Evolutionary conservation across 2,797 vertebrate species (phyloP).

Genomic region (Paramormyrops hopkinsi): DNA sequence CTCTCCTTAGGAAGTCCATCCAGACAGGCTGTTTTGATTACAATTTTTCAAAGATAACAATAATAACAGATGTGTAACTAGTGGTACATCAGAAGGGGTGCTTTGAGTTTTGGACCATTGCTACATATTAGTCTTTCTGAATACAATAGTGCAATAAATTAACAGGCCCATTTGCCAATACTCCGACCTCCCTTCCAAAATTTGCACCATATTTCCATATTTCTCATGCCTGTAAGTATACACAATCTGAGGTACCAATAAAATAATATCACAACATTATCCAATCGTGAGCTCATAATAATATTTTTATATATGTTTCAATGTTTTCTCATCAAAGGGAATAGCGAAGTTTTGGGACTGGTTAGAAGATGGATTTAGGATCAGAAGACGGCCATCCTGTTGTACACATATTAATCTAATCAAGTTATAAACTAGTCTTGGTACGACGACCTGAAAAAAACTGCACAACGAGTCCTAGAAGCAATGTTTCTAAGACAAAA

Average conservation of each 20-base stretch:
- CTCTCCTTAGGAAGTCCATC: not conserved
- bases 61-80: not conserved
- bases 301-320: not conserved
- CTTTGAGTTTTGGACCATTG: not conserved
- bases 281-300: not conserved
- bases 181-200: not conserved
- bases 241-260: not conserved
- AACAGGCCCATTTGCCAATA: not conserved
- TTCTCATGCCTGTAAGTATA: not conserved
- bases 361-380: not conserved
- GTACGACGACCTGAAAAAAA: not conserved
- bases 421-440: not conserved
- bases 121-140: not conserved
- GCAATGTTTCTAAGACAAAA: not conserved
- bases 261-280: not conserved
- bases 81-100: not conserved
- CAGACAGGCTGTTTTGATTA: not conserved
- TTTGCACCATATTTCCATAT: conserved; percentile 3
- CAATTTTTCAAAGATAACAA: not conserved
- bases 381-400: not conserved
- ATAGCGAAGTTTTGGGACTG: not conserved
- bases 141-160: not conserved
- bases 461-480: not conserved
- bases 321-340: not conserved
- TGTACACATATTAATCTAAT: not conserved